Percentiles rank a stretch among this genome's conserved stretches.
Conservation (phyloP, 2,888 invertebrate species). For the Ypsolopha sequella region DNA sequence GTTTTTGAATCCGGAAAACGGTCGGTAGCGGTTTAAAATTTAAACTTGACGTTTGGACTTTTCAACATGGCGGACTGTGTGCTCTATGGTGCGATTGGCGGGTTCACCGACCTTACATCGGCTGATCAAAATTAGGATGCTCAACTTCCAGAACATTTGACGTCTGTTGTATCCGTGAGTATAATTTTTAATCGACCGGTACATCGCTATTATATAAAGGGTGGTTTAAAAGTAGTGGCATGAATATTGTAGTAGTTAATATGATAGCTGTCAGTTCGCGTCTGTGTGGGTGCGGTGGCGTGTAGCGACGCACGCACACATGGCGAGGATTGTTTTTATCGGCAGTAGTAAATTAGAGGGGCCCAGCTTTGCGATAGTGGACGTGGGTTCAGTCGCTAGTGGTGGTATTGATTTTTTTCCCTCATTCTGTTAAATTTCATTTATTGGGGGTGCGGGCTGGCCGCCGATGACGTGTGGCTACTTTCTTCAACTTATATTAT, state of each 20-base stretch:
- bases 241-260: conserved; percentile 47
- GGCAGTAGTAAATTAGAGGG: conserved; percentile 59
- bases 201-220: conserved; percentile 39
- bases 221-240: conserved; percentile 38
- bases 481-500: too few species aligned
- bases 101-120: conserved; percentile 42
- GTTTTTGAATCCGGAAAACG: conserved; percentile 32
- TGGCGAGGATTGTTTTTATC: conserved; percentile 54
- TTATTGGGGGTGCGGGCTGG: conserved; percentile 61
- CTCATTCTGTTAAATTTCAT: conserved; percentile 71
- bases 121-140: conserved; percentile 42
- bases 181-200: conserved; percentile 26
- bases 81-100: conserved; percentile 31
- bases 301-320: conserved; percentile 30
- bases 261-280: conserved; percentile 14
- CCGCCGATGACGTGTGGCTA: conserved; percentile 33
- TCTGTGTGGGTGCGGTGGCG: conserved; percentile 15
- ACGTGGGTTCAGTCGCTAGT: conserved; percentile 33
- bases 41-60: conserved; percentile 42
- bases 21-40: conserved; percentile 43
- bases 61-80: conserved; percentile 58
- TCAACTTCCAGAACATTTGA: conserved; percentile 63
- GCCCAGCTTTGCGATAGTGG: conserved; percentile 43
- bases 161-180: conserved; percentile 63
- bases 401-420: conserved; percentile 68